phyloP scores from a whole-genome alignment of 2,113 vertebrate genomes.

The Apodemus sylvaticus region DNA sequence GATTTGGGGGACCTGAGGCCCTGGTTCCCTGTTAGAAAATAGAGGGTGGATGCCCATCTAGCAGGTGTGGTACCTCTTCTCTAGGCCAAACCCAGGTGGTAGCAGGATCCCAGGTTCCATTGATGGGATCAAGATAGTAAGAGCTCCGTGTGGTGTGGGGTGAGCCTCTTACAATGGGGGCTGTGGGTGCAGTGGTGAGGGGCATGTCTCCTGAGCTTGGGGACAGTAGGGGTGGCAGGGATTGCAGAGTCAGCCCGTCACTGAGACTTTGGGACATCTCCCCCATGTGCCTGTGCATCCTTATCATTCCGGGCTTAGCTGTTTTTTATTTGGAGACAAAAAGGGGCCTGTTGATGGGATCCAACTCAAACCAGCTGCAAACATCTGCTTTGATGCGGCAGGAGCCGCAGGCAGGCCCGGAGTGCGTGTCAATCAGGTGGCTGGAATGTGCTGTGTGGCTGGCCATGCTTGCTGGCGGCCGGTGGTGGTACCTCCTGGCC shows the following conservation, averaged over 20 bases:
- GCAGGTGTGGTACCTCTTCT: neutral
- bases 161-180: neutral
- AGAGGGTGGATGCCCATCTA: neutral
- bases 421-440: slow-evolving; percentile 89
- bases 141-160: neutral
- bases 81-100: too few species aligned
- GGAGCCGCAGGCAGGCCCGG: slow-evolving; percentile 87
- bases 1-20: neutral
- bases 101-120: neutral
- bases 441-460: slow-evolving; percentile 88
- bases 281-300: slow-evolving; percentile 87
- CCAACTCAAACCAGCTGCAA: slow-evolving; percentile 95
- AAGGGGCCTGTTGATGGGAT: slow-evolving; percentile 89
- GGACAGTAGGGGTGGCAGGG: neutral
- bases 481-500: neutral
- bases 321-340: slow-evolving; percentile 92
- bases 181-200: neutral
- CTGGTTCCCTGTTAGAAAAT: neutral
- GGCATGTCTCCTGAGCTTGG: too few species aligned
- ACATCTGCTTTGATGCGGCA: slow-evolving; percentile 95
- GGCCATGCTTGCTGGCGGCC: slow-evolving; percentile 65
- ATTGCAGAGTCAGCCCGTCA: neutral
- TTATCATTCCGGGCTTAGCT: slow-evolving; percentile 91
- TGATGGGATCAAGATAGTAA: rapidly evolving
- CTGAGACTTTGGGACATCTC: slow-evolving; percentile 77